Percentiles rank a stretch among this genome's conserved stretches.
Conservation (phyloP, 53 echinoderm and acorn worm species). For the Zoroaster sp. region DNA sequence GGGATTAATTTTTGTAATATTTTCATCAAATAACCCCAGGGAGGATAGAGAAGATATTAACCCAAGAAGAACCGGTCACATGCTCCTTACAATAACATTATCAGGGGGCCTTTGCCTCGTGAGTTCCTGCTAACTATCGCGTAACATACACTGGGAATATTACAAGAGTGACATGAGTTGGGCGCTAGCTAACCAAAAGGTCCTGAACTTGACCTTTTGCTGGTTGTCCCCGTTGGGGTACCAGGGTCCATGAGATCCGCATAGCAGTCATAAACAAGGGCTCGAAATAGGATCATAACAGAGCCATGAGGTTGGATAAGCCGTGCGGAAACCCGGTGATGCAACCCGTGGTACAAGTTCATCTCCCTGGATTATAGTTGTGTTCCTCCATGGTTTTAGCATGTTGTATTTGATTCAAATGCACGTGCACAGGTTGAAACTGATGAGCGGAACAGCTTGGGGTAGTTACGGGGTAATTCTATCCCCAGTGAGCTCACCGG, state of each 20-base stretch:
- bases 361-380: not conserved
- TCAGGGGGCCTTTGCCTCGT: not conserved
- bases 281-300: not conserved
- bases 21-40: not conserved
- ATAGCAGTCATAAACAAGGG: not conserved
- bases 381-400: too few species aligned
- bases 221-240: not conserved
- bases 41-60: not conserved
- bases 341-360: not conserved
- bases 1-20: too few species aligned
- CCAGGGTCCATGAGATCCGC: not conserved
- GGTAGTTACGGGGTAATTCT: not conserved
- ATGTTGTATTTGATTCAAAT: not conserved
- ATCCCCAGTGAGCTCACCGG: slow-evolving; percentile 1
- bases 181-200: not conserved
- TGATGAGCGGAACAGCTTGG: not conserved
- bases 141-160: not conserved
- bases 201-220: slow-evolving; percentile 13
- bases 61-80: not conserved
- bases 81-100: not conserved
- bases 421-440: not conserved
- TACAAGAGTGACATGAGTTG: not conserved
- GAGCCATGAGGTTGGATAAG: not conserved
- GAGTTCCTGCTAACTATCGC: not conserved
- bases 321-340: not conserved